Evolutionary conservation across 2,797 vertebrate species (phyloP).

Genomic region (Potorous gilbertii): DNA sequence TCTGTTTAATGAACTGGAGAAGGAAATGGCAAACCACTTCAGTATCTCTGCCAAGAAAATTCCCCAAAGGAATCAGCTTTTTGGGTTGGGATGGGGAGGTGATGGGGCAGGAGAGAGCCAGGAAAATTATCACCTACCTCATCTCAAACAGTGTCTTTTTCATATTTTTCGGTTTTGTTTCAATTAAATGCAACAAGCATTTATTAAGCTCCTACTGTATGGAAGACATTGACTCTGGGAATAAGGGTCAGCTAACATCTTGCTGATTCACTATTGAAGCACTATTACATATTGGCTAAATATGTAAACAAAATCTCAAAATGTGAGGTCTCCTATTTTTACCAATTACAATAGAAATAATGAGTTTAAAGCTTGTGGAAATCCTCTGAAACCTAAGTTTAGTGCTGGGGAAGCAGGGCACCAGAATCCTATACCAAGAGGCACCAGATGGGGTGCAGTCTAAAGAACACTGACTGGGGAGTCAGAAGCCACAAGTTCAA

Average conservation of each 20-base stretch:
- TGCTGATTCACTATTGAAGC: background rate
- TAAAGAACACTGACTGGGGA: background rate
- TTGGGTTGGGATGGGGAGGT: background rate
- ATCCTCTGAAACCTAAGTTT: slow-evolving; percentile 39
- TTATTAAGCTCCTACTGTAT: slow-evolving; percentile 14
- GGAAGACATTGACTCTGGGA: background rate
- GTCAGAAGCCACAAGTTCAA: background rate
- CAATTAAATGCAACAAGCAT: background rate
- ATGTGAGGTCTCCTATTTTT: background rate
- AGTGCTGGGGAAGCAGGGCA: background rate
- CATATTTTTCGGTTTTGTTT: background rate
- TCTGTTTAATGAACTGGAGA: background rate
- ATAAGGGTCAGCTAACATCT: slow-evolving; percentile 30
- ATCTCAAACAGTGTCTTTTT: background rate
- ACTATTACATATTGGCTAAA: slow-evolving; percentile 16
- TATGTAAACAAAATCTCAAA: slow-evolving; percentile 7
- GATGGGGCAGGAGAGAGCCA: background rate
- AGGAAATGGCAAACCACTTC: background rate
- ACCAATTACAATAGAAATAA: slow-evolving; percentile 22
- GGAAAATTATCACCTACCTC: background rate
- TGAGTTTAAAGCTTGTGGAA: slow-evolving; percentile 30
- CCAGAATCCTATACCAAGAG: background rate
- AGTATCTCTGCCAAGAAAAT: background rate
- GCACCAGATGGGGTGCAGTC: background rate
- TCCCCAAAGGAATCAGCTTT: background rate